phyloP scores from a whole-genome alignment of 2,113 vertebrate species.

The Sterrhoptilus dennistouni region DNA sequence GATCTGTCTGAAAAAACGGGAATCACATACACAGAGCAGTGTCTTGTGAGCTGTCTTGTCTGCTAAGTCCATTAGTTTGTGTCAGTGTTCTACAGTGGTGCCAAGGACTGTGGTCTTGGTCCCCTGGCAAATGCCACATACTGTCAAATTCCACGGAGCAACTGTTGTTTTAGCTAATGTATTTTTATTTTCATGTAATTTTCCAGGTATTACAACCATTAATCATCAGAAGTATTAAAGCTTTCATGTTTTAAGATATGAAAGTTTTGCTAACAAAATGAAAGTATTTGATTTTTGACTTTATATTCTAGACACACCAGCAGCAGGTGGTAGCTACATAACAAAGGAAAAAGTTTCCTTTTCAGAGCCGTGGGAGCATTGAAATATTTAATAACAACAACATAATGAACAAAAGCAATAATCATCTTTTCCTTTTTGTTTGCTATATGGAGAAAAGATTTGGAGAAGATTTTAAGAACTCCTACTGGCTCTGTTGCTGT shows the following conservation, averaged over 20 bases:
- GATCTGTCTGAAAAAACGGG: background rate
- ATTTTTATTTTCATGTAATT: background rate
- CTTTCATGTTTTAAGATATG: background rate
- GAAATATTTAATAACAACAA: background rate
- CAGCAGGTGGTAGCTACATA: background rate
- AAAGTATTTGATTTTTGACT: background rate
- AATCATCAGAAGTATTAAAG: background rate
- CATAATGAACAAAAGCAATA: background rate
- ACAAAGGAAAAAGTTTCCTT: background rate
- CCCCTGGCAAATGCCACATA: background rate
- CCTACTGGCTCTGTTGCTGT: background rate
- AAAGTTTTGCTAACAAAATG: background rate
- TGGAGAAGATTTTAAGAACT: background rate
- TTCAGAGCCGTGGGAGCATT: background rate
- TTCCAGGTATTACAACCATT: background rate
- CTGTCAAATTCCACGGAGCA: background rate
- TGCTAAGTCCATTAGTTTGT: background rate
- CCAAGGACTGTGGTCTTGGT: background rate
- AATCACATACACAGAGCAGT: accelerated
- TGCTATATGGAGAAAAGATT: background rate
- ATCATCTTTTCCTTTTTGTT: background rate
- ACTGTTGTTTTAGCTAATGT: background rate
- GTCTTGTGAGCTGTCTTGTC: background rate
- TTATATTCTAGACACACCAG: background rate
- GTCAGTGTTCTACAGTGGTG: background rate